Conservation (phyloP, 2,888 invertebrate species). For the Clitarchus hookeri region DNA sequence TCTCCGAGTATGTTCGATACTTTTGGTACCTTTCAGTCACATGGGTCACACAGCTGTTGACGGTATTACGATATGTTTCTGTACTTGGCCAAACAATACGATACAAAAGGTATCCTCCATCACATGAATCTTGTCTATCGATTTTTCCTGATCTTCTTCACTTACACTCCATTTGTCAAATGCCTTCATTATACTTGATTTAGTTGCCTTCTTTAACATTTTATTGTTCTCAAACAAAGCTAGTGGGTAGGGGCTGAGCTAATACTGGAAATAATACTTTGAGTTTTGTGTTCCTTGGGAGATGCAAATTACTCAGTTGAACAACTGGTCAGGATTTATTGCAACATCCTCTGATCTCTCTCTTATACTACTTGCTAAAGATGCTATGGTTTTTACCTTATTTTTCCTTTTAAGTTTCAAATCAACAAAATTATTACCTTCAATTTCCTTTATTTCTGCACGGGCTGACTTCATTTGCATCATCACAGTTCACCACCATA, state of each 20-base stretch:
- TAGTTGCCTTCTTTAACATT: no score
- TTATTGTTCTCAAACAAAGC: background rate
- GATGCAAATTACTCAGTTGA: constrained; percentile 18
- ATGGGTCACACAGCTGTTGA: background rate
- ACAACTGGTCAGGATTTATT: constrained; percentile 15
- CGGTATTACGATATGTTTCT: background rate
- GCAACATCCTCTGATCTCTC: no score
- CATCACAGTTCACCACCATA: no score
- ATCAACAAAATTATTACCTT: no score
- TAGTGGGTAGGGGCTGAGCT: background rate
- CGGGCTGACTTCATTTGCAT: no score
- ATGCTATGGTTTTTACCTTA: no score
- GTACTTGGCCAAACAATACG: background rate
- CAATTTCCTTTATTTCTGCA: no score
- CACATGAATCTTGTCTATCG: no score
- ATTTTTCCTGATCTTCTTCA: no score
- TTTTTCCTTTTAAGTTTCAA: no score
- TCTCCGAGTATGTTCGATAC: background rate
- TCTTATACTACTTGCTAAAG: no score
- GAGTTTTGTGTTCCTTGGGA: constrained; percentile 15
- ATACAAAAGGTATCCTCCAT: no score
- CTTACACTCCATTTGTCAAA: background rate
- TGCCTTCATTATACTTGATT: background rate
- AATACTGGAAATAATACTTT: background rate
- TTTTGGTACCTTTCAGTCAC: background rate